Evolutionary conservation across 2,888 invertebrate genomes (phyloP).

Genomic region (Chydorus sphaericus): DNA sequence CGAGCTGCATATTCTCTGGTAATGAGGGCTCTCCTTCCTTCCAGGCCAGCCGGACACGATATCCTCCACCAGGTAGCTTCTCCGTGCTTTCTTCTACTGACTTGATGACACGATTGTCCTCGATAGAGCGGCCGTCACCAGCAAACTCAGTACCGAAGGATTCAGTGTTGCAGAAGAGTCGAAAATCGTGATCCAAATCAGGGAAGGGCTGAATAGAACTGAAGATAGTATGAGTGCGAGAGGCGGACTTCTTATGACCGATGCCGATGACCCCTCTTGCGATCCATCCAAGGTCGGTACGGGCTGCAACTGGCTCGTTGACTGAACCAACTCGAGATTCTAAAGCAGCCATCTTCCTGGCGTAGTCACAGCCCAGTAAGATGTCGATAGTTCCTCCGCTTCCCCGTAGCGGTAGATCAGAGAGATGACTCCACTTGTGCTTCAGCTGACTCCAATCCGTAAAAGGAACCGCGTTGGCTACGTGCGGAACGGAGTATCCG

Average conservation of each 20-base stretch:
- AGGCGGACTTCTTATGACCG: neutral
- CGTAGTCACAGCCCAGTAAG: neutral
- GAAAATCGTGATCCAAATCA: neutral
- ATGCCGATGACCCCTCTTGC: slow-evolving; percentile 1
- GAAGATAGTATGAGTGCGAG: neutral
- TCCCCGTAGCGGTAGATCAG: neutral
- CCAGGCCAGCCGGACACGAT: slow-evolving; percentile 18
- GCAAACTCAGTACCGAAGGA: neutral
- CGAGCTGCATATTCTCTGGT: slow-evolving; percentile 12
- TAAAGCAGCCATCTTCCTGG: neutral
- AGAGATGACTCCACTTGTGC: slow-evolving; percentile 1
- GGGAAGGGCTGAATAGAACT: neutral
- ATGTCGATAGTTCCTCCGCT: neutral
- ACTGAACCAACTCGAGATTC: neutral
- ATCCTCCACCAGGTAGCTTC: too few relatives aligned
- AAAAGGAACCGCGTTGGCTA: neutral
- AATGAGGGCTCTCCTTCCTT: slow-evolving; percentile 5
- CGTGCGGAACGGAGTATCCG: neutral
- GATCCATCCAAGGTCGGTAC: slow-evolving; percentile 7
- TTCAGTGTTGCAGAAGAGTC: neutral
- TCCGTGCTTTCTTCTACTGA: too few relatives aligned
- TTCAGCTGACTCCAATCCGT: neutral
- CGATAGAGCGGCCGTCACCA: too few relatives aligned
- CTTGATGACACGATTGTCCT: too few relatives aligned
- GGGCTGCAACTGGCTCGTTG: neutral